These are phyloP conservation scores for Protobothrops flavoviridis DNA, from an alignment of 2,113 vertebrate genomes.

Conservation along the genomic window DNA sequence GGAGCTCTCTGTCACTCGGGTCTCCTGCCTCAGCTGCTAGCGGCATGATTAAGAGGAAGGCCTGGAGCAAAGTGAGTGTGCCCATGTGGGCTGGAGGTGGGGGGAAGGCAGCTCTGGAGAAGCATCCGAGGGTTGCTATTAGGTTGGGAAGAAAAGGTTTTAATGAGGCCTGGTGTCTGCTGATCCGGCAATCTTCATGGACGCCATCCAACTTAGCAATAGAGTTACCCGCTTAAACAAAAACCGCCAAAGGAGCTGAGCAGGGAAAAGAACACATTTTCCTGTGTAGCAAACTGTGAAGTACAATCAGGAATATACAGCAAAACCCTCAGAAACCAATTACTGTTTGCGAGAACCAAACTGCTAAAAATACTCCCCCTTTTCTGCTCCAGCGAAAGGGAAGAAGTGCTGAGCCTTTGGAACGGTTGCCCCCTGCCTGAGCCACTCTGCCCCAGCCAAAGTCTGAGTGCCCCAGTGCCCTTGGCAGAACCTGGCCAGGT, in stretches of 20 bases:
- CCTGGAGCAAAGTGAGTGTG: background rate
- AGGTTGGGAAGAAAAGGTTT: constrained; percentile 26
- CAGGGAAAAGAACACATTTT: background rate
- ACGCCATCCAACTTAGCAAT: constrained; percentile 24
- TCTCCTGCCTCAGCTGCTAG: constrained; percentile 14
- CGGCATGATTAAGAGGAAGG: constrained; percentile 14
- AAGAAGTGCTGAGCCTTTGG: background rate
- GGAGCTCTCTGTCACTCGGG: background rate
- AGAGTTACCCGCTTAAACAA: constrained; percentile 41
- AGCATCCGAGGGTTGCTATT: constrained; percentile 8
- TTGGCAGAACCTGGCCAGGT: background rate
- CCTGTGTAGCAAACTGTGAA: background rate
- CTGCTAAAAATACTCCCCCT: background rate
- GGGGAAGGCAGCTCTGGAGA: background rate
- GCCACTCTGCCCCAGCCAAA: fast-evolving
- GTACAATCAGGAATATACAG: background rate
- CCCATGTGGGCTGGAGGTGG: background rate
- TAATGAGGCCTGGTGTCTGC: constrained; percentile 31
- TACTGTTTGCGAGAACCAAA: background rate
- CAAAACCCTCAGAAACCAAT: constrained; percentile 43
- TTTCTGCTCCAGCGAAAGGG: constrained; percentile 3
- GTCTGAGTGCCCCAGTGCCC: background rate
- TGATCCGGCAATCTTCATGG: constrained; percentile 25
- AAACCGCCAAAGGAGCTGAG: fast-evolving
- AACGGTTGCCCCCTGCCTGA: background rate